Evolutionary conservation across 2,113 vertebrate species (phyloP).

Genomic region (Eulacestoma nigropectus): DNA sequence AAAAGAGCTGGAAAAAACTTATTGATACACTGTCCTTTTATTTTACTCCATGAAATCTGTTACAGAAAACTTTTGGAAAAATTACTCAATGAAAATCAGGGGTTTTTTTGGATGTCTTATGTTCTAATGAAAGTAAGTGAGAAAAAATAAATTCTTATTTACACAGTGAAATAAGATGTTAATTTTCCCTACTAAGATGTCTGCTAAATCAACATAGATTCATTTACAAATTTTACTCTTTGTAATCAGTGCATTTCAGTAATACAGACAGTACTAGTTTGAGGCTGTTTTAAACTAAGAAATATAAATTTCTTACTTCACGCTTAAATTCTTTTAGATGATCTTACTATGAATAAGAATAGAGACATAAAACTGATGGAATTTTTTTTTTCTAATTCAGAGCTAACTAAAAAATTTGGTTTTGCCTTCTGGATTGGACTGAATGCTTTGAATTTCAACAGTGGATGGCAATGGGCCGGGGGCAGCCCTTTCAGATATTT

Average conservation of each 20-base stretch:
- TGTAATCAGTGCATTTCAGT: neutral
- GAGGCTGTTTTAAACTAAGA: neutral
- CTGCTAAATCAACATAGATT: neutral
- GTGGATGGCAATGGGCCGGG: slow-evolving; percentile 88
- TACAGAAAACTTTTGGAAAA: neutral
- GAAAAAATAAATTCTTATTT: neutral
- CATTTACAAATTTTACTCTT: neutral
- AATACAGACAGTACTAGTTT: neutral
- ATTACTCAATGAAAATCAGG: neutral
- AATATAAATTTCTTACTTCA: neutral
- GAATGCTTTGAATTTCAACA: slow-evolving; percentile 81
- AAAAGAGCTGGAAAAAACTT: neutral
- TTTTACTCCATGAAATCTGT: neutral
- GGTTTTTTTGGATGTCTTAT: neutral
- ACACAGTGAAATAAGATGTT: neutral
- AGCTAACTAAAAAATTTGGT: slow-evolving; percentile 56
- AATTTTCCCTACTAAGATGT: neutral
- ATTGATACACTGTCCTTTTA: neutral
- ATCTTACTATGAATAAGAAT: neutral
- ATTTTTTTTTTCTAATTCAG: slow-evolving; percentile 54
- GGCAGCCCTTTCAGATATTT: slow-evolving; percentile 86
- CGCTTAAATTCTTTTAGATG: neutral
- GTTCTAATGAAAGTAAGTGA: neutral
- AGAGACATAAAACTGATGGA: neutral
- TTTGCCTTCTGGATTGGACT: slow-evolving; percentile 86